phyloP scores from a whole-genome alignment of 92 coral and sea anemone species.

The Zoanthus solanderi region DNA sequence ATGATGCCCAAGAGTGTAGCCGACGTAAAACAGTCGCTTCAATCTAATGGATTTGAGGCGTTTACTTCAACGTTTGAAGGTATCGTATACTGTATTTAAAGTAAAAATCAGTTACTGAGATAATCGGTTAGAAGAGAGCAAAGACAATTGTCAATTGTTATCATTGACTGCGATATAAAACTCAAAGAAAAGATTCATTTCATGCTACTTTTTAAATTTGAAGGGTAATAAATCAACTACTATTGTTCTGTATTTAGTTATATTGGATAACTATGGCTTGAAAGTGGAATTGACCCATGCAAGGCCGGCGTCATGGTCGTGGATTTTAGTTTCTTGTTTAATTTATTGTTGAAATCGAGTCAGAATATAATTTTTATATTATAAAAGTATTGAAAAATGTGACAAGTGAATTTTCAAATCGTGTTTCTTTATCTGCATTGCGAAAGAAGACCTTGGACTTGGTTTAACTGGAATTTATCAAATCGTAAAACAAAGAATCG shows the following conservation, averaged over 20 bases:
- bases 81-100: not conserved
- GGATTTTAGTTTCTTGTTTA: not conserved
- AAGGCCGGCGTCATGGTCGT: conserved; percentile 8
- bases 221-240: not conserved
- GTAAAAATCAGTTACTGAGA: conserved; percentile 19
- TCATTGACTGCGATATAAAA: not conserved
- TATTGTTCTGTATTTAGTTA: not conserved
- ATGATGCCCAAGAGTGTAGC: conserved; percentile 15
- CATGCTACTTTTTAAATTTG: not conserved
- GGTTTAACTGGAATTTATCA: not conserved
- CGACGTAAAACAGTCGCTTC: conserved; percentile 5
- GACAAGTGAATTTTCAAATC: not conserved
- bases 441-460: not conserved
- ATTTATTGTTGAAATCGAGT: not conserved
- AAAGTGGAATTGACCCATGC: conserved; percentile 3
- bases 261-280: not conserved
- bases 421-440: not conserved
- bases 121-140: not conserved
- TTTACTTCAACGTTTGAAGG: conserved; percentile 17
- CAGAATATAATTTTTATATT: not conserved
- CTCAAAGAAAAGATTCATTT: not conserved
- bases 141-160: not conserved
- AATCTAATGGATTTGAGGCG: conserved; percentile 3
- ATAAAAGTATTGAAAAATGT: not conserved
- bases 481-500: not conserved